Conservation (phyloP, 2,797 vertebrate species). For the Coreius guichenoti region DNA sequence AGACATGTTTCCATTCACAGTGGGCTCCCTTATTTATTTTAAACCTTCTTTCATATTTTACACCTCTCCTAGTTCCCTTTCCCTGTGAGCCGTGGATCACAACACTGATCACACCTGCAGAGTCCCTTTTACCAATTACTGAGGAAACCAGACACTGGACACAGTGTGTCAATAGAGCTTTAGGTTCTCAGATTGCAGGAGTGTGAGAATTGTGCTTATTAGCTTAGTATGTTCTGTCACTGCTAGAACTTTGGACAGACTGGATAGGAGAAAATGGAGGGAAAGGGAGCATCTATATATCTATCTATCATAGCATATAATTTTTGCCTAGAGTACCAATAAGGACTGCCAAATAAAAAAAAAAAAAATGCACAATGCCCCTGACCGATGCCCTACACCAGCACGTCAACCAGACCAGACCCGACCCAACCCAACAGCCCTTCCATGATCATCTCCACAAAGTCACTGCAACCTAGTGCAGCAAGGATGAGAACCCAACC, state of each 20-base stretch:
- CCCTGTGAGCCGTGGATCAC: constrained; percentile 22
- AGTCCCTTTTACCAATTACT: constrained; percentile 51
- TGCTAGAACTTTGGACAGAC: not conserved
- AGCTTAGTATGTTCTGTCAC: constrained; percentile 32
- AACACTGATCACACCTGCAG: constrained; percentile 23
- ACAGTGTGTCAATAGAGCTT: constrained; percentile 40
- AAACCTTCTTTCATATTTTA: constrained; percentile 35
- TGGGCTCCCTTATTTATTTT: constrained; percentile 21
- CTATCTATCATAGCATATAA: not conserved
- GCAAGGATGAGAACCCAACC: not conserved
- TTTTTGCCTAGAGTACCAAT: not conserved
- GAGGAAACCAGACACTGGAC: constrained; percentile 12
- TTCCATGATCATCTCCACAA: constrained; percentile 2
- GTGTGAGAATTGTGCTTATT: constrained; percentile 30
- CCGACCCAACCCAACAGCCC: not conserved
- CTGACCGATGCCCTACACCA: not conserved
- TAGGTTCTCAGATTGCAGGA: constrained; percentile 11
- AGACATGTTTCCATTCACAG: constrained; percentile 41
- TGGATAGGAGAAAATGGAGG: not conserved
- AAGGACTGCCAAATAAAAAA: not conserved
- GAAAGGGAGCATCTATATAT: no score
- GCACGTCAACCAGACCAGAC: not conserved
- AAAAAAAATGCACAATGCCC: not conserved
- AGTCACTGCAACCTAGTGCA: not conserved
- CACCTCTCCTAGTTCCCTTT: not conserved